These are phyloP conservation scores for Lepidocolaptes lacrymiger DNA, from an alignment of 2,797 vertebrate genomes.

Conservation along the genomic window DNA sequence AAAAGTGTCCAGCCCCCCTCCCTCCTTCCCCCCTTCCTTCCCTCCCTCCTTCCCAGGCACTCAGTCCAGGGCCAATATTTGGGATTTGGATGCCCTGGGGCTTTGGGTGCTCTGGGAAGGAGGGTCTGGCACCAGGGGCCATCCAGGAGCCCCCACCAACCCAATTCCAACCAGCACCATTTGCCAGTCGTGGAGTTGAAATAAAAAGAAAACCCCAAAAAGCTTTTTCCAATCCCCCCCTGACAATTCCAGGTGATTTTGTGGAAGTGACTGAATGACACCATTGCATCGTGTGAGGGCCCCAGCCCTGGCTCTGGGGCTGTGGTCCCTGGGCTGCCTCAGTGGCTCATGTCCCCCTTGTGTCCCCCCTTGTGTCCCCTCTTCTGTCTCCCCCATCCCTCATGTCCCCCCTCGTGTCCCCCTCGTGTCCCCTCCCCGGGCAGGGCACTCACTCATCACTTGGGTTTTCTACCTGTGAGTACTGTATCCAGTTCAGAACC, in stretches of 20 bases:
- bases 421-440: background rate
- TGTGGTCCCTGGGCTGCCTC: conserved; percentile 26
- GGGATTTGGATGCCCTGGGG: background rate
- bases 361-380: background rate
- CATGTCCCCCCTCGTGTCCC: background rate
- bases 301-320: conserved; percentile 3
- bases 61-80: background rate
- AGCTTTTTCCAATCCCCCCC: conserved; percentile 16
- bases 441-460: conserved; percentile 59
- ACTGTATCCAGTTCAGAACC: conserved; percentile 75
- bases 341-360: background rate
- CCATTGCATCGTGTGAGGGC: background rate
- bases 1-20: no score
- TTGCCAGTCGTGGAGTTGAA: background rate
- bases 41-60: background rate
- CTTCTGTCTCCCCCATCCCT: no score
- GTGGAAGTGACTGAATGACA: conserved; percentile 20
- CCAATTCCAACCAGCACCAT: background rate
- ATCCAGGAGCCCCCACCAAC: no score
- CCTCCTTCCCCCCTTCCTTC: background rate
- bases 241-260: background rate
- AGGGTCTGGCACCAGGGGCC: background rate
- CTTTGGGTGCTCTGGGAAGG: background rate
- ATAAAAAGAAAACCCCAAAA: background rate
- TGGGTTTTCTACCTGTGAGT: conserved; percentile 78